Conservation (phyloP, 2,113 vertebrate genomes). For the Vombatus ursinus region DNA sequence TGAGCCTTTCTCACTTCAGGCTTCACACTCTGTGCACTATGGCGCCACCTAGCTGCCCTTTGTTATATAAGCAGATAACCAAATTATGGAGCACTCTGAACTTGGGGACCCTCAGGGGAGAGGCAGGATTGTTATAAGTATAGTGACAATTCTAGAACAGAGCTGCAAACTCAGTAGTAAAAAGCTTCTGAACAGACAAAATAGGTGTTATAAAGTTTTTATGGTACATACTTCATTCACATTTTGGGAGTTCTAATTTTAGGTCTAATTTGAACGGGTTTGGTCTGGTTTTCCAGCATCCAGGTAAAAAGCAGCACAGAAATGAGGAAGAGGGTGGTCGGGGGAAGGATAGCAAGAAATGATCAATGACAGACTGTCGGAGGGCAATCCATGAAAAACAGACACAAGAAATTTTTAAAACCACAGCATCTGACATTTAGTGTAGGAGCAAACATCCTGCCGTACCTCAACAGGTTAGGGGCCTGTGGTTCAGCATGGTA, state of each 20-base stretch:
- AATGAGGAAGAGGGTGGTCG: background rate
- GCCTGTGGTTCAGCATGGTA: background rate
- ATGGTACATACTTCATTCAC: background rate
- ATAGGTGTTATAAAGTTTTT: background rate
- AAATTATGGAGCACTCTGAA: background rate
- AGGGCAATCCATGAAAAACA: background rate
- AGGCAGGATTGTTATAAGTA: background rate
- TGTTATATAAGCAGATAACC: background rate
- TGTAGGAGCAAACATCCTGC: background rate
- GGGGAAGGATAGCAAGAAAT: background rate
- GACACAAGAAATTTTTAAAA: background rate
- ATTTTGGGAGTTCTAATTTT: background rate
- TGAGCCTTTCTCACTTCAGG: background rate
- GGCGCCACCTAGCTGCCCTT: background rate
- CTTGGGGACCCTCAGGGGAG: background rate
- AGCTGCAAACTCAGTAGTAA: background rate
- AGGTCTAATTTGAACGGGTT: background rate
- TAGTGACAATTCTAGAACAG: background rate
- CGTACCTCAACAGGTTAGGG: too few relatives aligned
- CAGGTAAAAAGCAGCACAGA: background rate
- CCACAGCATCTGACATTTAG: background rate
- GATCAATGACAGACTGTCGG: background rate
- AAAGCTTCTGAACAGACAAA: background rate
- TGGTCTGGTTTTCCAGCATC: background rate
- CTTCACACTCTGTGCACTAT: background rate